phyloP scores from a whole-genome alignment of 2,113 vertebrate species.

The Aramus guarauna region DNA sequence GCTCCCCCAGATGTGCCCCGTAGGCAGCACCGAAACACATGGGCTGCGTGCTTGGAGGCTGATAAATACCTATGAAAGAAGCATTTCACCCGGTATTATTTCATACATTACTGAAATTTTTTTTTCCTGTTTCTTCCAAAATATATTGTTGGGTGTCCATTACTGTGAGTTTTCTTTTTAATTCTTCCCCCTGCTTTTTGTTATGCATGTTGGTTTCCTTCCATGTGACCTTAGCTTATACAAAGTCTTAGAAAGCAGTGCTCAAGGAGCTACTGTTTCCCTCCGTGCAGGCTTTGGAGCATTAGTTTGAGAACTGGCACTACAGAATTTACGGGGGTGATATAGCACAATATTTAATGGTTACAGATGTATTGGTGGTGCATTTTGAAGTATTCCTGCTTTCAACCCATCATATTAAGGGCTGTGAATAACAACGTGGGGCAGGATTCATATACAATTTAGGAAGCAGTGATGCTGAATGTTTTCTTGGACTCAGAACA shows the following conservation, averaged over 20 bases:
- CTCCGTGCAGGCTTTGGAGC: fast-evolving
- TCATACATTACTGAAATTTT: neutral
- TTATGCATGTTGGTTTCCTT: neutral
- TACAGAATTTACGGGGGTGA: neutral
- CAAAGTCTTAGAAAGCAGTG: neutral
- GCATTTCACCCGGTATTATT: neutral
- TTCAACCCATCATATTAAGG: neutral
- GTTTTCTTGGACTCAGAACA: slow-evolving; percentile 3
- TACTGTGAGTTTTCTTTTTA: neutral
- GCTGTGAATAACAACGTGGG: neutral
- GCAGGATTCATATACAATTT: neutral
- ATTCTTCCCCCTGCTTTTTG: neutral
- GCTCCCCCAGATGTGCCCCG: neutral
- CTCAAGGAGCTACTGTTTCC: neutral
- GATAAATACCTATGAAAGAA: neutral
- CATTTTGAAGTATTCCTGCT: neutral
- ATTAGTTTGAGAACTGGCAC: neutral
- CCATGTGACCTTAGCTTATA: neutral
- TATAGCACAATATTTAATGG: neutral
- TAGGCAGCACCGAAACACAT: fast-evolving
- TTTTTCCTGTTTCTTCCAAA: neutral
- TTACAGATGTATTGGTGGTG: neutral
- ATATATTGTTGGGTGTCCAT: neutral
- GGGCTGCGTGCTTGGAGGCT: fast-evolving
- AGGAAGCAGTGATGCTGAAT: neutral